Conservation (phyloP, 2,113 vertebrate genomes). For the Onychostoma macrolepis region DNA sequence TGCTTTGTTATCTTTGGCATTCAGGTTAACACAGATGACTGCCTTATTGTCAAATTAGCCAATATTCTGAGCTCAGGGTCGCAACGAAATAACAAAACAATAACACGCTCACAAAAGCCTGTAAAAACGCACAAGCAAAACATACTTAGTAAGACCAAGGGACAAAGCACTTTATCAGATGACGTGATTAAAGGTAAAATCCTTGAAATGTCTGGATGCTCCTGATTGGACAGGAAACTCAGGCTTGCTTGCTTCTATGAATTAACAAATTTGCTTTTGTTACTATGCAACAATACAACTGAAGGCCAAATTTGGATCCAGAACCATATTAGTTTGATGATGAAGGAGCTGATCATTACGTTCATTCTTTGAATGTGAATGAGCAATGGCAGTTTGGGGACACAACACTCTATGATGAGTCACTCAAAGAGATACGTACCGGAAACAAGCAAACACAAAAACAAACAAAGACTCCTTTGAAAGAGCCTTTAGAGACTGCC, state of each 20-base stretch:
- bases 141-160: not conserved
- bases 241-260: not conserved
- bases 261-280: conserved; percentile 37
- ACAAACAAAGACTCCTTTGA: conserved; percentile 42
- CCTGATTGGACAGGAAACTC: conserved; percentile 19
- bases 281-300: conserved; percentile 44
- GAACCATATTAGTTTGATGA: conserved; percentile 11
- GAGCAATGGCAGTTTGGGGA: conserved; percentile 22
- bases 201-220: conserved; percentile 15
- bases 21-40: conserved; percentile 55
- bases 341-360: conserved; percentile 30
- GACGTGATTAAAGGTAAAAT: conserved; percentile 5
- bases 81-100: not conserved
- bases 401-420: conserved; percentile 31
- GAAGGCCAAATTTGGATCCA: conserved; percentile 41
- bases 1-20: conserved; percentile 51
- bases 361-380: conserved; percentile 38
- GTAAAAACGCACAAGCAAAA: not conserved
- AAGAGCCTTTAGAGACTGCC: conserved; percentile 16
- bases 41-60: conserved; percentile 56
- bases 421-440: conserved; percentile 17
- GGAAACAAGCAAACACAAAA: conserved; percentile 34
- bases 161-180: conserved; percentile 11
- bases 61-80: conserved; percentile 31
- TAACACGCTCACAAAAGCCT: too few relatives aligned